A percentile compares a stretch with the other conserved stretches of the same genome.
Evolutionary conservation across 1,140 invertebrate genomes (phyloP).

Genomic region (Harpegnathos saltator): DNA sequence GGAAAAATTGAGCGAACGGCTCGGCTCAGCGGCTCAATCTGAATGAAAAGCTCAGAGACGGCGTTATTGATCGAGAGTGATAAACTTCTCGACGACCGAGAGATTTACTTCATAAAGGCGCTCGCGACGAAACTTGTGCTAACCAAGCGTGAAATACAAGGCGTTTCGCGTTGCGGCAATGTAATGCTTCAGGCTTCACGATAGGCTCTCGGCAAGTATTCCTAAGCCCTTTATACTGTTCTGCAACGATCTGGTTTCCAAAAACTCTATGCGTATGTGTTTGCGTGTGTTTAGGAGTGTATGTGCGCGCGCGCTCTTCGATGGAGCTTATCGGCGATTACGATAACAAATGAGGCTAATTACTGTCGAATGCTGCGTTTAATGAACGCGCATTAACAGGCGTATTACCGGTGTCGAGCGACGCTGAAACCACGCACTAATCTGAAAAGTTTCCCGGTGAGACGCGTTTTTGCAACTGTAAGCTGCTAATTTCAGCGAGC

Average conservation of each 20-base stretch:
- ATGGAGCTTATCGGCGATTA: constrained; percentile 42
- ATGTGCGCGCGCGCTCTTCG: not conserved
- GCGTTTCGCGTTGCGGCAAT: not conserved
- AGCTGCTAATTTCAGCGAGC: not conserved
- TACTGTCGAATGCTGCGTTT: constrained; percentile 39
- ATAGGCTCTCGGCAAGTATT: not conserved
- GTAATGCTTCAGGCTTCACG: not conserved
- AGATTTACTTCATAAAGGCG: constrained; percentile 1
- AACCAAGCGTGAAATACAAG: not conserved
- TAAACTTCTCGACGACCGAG: no score
- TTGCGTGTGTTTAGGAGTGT: no score
- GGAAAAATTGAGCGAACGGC: not conserved
- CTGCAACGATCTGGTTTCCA: not conserved
- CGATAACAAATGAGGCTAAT: constrained; percentile 50
- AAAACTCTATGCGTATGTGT: constrained; percentile 10
- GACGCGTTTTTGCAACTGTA: constrained; percentile 14
- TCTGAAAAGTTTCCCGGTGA: constrained; percentile 7
- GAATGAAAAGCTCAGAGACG: no score
- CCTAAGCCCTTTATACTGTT: not conserved
- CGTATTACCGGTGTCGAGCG: constrained; percentile 15
- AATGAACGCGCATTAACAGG: constrained; percentile 39
- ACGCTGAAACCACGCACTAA: constrained; percentile 16
- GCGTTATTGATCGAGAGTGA: no score
- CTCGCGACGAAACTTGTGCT: not conserved
- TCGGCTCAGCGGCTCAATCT: not conserved